Evolutionary conservation across 2,113 vertebrate species (phyloP).

Genomic region (human): DNA sequence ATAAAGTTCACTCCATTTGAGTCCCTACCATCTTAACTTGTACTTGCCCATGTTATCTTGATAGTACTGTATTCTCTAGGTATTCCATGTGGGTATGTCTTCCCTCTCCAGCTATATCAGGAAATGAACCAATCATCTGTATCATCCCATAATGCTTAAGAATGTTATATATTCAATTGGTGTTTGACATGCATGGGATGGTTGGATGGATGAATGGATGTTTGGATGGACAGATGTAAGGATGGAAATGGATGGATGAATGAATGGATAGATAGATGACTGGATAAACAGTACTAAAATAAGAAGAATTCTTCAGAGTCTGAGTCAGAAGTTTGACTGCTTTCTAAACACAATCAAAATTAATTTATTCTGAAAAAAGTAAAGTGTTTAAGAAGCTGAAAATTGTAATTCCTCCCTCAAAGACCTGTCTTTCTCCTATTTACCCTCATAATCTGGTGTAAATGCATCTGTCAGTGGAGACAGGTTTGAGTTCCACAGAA

Average conservation of each 20-base stretch:
- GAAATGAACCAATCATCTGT: background rate
- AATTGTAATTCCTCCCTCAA: background rate
- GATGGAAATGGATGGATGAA: background rate
- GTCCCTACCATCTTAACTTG: background rate
- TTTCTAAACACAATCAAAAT: conserved; percentile 39
- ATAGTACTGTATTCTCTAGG: background rate
- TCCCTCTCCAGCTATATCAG: background rate
- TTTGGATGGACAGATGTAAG: background rate
- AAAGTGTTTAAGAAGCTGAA: background rate
- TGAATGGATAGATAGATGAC: background rate
- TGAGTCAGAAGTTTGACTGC: background rate
- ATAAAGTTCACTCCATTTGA: background rate
- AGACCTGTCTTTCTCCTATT: background rate
- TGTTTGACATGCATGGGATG: background rate
- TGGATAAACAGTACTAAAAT: background rate
- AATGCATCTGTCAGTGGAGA: background rate
- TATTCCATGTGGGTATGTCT: background rate
- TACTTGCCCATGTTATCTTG: background rate
- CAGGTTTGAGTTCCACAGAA: background rate
- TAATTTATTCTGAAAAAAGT: background rate
- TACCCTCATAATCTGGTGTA: background rate
- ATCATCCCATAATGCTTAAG: background rate
- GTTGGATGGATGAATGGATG: background rate
- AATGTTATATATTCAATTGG: background rate
- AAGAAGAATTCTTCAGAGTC: background rate